Evolutionary conservation across 1,140 invertebrate species (phyloP).

Genomic region (Tigriopus japonicus): DNA sequence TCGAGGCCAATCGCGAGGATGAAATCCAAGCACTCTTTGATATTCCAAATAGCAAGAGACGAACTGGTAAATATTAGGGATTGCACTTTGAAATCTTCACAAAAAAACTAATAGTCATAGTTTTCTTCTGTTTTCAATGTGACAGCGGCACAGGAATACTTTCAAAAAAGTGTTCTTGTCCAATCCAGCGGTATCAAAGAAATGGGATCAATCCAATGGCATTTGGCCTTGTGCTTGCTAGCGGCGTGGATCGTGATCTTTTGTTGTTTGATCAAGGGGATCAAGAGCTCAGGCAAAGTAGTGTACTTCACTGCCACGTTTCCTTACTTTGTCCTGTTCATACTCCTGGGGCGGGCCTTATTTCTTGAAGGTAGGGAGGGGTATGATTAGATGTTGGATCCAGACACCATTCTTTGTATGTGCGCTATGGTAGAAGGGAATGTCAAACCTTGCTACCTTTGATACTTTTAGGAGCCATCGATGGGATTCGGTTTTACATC

Average conservation of each 20-base stretch:
- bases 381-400: background rate
- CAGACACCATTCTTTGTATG: no score
- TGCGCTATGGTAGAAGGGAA: no score
- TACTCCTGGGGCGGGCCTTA: slow-evolving; percentile 32
- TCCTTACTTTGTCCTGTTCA: slow-evolving; percentile 27
- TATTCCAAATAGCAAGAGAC: background rate
- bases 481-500: slow-evolving; percentile 31
- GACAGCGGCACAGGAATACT: slow-evolving; percentile 10
- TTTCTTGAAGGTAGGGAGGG: background rate
- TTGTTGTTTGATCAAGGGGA: slow-evolving; percentile 42
- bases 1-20: background rate
- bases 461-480: slow-evolving; percentile 26
- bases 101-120: background rate
- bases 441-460: background rate
- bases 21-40: background rate
- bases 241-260: slow-evolving; percentile 38
- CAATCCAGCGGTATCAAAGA: slow-evolving; percentile 19
- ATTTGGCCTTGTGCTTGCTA: slow-evolving; percentile 34
- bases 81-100: background rate
- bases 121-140: background rate
- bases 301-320: slow-evolving; percentile 31
- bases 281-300: slow-evolving; percentile 44
- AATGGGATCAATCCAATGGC: slow-evolving; percentile 33
- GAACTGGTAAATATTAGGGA: background rate
- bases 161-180: slow-evolving; percentile 5